These are phyloP conservation scores for Chrysoperla carnea DNA, from an alignment of 1,140 invertebrate genomes.

Conservation along the genomic window DNA sequence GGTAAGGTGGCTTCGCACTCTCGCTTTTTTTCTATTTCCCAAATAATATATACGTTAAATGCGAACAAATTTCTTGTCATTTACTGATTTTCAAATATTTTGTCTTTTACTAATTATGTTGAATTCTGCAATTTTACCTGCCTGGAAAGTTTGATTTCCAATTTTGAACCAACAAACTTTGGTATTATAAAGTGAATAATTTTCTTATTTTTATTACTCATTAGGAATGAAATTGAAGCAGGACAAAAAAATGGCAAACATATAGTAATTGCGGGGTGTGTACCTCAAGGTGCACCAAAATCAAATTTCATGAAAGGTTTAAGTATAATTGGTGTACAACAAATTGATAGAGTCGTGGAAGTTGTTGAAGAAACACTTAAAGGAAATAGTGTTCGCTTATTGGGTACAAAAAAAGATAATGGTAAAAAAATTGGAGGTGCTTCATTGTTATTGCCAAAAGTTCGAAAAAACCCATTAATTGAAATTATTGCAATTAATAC, in stretches of 20 bases:
- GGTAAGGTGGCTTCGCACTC: slow-evolving; percentile 20
- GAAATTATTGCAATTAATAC: slow-evolving; percentile 98
- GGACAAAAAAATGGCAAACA: slow-evolving; percentile 61
- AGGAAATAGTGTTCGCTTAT: slow-evolving; percentile 68
- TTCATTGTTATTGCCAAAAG: slow-evolving; percentile 75
- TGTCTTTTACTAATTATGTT: too few species aligned
- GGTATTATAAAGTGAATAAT: too few species aligned
- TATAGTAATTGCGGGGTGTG: slow-evolving; percentile 90
- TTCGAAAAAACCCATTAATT: slow-evolving; percentile 86
- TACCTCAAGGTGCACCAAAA: slow-evolving; percentile 75
- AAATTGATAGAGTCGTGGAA: slow-evolving; percentile 95
- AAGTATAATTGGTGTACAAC: slow-evolving; percentile 91
- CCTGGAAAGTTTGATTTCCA: too few species aligned
- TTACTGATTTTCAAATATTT: too few species aligned
- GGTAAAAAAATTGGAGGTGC: slow-evolving; percentile 78
- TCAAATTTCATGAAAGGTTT: slow-evolving; percentile 58
- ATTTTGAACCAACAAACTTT: too few species aligned
- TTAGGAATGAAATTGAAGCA: slow-evolving; percentile 74
- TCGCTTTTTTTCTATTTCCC: too few species aligned
- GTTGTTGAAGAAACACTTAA: slow-evolving; percentile 97
- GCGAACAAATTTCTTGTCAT: too few species aligned
- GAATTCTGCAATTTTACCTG: too few species aligned
- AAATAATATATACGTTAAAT: too few species aligned
- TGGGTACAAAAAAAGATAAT: slow-evolving; percentile 64
- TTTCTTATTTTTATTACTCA: too few species aligned